Conservation (phyloP, 2,113 vertebrate species). For the Phalacrocorax brasilianus region DNA sequence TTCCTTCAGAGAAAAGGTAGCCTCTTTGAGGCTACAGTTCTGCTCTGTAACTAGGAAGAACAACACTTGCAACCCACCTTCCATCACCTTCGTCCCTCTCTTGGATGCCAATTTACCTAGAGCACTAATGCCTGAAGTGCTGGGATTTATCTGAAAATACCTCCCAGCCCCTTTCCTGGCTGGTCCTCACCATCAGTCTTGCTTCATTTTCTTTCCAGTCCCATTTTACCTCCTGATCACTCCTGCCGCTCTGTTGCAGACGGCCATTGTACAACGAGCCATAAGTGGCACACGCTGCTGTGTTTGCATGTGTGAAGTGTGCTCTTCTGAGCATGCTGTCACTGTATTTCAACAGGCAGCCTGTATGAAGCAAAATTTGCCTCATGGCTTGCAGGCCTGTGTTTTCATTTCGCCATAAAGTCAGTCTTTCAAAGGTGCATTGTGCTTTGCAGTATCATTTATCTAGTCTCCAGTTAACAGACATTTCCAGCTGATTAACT, state of each 20-base stretch:
- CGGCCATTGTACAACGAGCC: not conserved
- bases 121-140: not conserved
- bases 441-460: not conserved
- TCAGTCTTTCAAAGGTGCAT: not conserved
- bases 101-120: not conserved
- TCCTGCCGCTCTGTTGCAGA: not conserved
- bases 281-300: not conserved
- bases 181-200: not conserved
- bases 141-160: not conserved
- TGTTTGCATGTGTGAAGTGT: accelerated
- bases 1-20: slow-evolving; percentile 26
- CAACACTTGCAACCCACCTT: slow-evolving; percentile 17
- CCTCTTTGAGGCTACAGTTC: slow-evolving; percentile 10
- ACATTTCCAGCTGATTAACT: not conserved
- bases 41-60: not conserved
- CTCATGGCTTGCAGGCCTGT: not conserved
- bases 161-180: not conserved
- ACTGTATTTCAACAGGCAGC: not conserved
- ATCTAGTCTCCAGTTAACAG: not conserved
- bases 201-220: not conserved
- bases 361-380: not conserved
- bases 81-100: not conserved
- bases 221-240: not conserved
- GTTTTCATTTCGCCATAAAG: not conserved
- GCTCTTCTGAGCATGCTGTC: not conserved